Conservation (phyloP, 2,113 vertebrate species). For the Pedionomus torquatus region DNA sequence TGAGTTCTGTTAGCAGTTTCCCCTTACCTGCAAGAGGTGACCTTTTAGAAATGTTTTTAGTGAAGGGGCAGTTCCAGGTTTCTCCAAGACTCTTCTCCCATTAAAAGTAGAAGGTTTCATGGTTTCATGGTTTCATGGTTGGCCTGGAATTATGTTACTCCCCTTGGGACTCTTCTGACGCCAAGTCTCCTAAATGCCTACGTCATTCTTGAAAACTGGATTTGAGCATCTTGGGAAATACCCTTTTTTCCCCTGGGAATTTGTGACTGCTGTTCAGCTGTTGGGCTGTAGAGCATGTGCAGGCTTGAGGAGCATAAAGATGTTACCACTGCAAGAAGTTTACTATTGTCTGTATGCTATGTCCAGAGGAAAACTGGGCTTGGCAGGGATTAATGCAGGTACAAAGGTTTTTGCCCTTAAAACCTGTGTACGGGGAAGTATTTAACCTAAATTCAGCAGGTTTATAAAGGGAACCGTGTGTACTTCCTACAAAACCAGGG, state of each 20-base stretch:
- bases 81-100: background rate
- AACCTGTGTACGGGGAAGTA: background rate
- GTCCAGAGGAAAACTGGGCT: background rate
- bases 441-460: background rate
- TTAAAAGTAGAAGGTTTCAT: background rate
- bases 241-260: background rate
- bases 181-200: background rate
- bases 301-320: background rate
- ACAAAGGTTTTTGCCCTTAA: background rate
- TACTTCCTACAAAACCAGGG: background rate
- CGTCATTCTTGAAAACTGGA: background rate
- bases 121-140: background rate
- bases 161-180: background rate
- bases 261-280: background rate
- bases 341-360: background rate
- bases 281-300: background rate
- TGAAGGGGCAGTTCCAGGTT: background rate
- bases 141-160: background rate
- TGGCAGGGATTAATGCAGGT: background rate
- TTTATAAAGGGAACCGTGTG: background rate
- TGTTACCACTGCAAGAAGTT: background rate
- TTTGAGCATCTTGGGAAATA: background rate
- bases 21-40: background rate
- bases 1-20: background rate
- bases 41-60: background rate